Conservation (phyloP, 2,797 vertebrate genomes). For the Streptopelia turtur region DNA sequence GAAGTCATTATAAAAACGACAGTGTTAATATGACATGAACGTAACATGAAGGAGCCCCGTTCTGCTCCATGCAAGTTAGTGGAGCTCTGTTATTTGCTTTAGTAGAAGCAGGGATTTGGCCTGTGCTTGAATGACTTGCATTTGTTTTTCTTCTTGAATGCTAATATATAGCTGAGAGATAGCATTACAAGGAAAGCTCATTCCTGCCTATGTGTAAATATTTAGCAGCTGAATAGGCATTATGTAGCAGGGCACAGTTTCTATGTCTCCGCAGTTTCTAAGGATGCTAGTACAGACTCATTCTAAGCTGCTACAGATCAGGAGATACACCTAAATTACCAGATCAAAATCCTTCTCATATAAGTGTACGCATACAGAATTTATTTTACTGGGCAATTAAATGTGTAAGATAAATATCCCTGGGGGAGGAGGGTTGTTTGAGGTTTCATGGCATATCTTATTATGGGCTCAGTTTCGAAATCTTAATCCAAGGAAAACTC, state of each 20-base stretch:
- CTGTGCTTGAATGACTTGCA: conserved; percentile 27
- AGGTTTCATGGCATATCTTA: conserved; percentile 60
- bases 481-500: conserved; percentile 65
- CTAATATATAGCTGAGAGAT: conserved; percentile 11
- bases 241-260: conserved; percentile 23
- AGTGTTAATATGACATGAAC: not conserved
- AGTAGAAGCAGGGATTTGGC: conserved; percentile 26
- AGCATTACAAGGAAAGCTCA: conserved; percentile 12
- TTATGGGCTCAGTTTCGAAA: conserved; percentile 63
- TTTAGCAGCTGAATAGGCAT: conserved; percentile 6
- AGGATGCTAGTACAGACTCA: not conserved
- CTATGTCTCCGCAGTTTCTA: conserved; percentile 14
- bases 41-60: not conserved
- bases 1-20: not conserved
- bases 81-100: conserved; percentile 2
- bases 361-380: conserved; percentile 31
- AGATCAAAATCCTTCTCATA: conserved; percentile 40
- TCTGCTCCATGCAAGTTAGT: not conserved
- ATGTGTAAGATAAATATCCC: conserved; percentile 63
- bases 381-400: conserved; percentile 66
- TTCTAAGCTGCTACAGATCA: conserved; percentile 49
- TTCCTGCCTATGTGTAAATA: conserved; percentile 35
- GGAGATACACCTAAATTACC: conserved; percentile 28
- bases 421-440: conserved; percentile 56
- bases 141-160: conserved; percentile 48